Evolutionary conservation across 2,797 vertebrate genomes (phyloP).

Genomic region (Gobio occitaniae): DNA sequence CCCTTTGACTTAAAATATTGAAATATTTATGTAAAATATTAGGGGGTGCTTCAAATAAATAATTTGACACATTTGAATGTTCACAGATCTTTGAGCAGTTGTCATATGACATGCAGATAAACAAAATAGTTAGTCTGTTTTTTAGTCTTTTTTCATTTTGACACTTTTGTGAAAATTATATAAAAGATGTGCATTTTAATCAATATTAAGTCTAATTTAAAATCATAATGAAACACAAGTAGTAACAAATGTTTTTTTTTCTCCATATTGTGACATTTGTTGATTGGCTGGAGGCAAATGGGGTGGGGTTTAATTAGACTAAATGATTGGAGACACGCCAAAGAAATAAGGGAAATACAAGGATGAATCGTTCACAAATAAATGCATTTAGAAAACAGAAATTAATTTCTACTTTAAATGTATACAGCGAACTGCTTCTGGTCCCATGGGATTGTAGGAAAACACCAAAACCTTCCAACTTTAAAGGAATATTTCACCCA

Average conservation of each 20-base stretch:
- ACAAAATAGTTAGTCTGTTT: no score
- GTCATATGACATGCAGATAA: neutral
- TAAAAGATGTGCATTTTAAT: neutral
- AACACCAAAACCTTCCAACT: conserved; percentile 14
- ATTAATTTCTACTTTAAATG: neutral
- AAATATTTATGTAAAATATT: neutral
- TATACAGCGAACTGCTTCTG: neutral
- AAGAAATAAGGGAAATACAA: neutral
- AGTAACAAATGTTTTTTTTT: neutral
- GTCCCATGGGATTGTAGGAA: conserved; percentile 16
- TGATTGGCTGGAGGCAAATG: neutral
- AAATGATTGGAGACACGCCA: neutral
- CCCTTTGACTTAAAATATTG: neutral
- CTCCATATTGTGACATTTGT: neutral
- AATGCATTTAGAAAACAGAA: neutral
- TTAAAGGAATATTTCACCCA: neutral
- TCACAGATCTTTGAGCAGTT: neutral
- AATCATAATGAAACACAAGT: neutral
- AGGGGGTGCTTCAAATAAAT: neutral
- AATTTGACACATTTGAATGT: neutral
- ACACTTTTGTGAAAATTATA: neutral
- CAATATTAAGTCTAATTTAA: neutral
- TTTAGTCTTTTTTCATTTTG: neutral
- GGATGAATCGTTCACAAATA: neutral
- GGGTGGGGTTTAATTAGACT: neutral